A percentile compares a stretch with the other conserved stretches of the same genome.
These are phyloP conservation scores for Drosophila parthenogenetica DNA, from an alignment of 2,888 invertebrate genomes.

Conservation along the genomic window DNA sequence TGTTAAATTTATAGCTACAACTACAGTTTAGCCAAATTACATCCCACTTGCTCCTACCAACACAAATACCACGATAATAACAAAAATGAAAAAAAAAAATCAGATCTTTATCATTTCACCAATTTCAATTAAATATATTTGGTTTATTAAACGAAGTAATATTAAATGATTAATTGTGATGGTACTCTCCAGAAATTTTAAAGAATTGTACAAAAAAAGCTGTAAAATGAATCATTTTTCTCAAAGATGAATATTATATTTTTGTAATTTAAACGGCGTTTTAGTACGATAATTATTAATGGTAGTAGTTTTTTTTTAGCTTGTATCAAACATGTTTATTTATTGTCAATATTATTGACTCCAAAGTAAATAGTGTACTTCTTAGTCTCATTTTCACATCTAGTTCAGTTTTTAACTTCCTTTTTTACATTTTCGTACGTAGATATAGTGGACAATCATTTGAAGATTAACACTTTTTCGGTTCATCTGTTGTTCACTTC, in stretches of 20 bases:
- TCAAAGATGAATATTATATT: too few relatives aligned
- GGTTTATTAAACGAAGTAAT: background rate
- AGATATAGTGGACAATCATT: constrained; percentile 20
- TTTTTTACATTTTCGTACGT: background rate
- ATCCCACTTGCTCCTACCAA: constrained; percentile 16
- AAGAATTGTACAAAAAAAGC: too few relatives aligned
- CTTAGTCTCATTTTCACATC: background rate
- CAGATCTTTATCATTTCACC: constrained; percentile 56
- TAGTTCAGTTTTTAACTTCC: background rate
- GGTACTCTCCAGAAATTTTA: background rate
- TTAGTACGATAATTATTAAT: too few relatives aligned
- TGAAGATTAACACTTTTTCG: constrained; percentile 2
- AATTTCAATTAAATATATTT: constrained; percentile 17
- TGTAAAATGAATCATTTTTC: too few relatives aligned
- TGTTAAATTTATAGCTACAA: constrained; percentile 49
- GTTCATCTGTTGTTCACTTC: background rate
- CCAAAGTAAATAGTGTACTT: background rate
- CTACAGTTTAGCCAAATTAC: constrained; percentile 23
- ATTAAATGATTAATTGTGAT: too few relatives aligned
- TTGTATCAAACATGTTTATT: too few relatives aligned
- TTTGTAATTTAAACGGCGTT: too few relatives aligned
- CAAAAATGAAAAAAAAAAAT: constrained; percentile 12
- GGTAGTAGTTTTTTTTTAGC: too few relatives aligned
- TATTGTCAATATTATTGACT: background rate
- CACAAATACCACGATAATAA: constrained; percentile 14